These are phyloP conservation scores for Eurystomus gularis DNA, from an alignment of 2,113 vertebrate genomes.

Conservation along the genomic window DNA sequence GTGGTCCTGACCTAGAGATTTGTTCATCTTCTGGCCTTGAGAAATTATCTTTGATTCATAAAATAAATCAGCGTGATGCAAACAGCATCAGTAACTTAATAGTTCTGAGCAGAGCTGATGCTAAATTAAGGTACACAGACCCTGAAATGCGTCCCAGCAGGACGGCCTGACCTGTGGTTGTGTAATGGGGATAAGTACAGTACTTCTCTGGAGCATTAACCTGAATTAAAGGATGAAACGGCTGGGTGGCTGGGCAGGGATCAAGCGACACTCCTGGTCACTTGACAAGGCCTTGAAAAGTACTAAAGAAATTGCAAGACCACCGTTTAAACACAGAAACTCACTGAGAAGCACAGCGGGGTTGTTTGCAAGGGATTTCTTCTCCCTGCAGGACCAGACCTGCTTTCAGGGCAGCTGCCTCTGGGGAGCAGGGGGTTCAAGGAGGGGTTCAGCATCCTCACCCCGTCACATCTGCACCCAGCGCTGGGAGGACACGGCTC, in stretches of 20 bases:
- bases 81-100: neutral
- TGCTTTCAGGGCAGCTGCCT: fast-evolving
- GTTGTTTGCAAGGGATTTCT: neutral
- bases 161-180: neutral
- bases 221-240: slow-evolving; percentile 39
- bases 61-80: neutral
- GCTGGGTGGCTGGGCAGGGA: neutral
- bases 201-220: slow-evolving; percentile 43
- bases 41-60: neutral
- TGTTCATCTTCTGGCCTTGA: neutral
- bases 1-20: neutral
- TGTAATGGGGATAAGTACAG: slow-evolving; percentile 34
- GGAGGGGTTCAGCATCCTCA: neutral
- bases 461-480: neutral
- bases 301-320: neutral
- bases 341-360: neutral
- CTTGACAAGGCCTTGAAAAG: neutral
- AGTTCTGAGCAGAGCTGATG: neutral
- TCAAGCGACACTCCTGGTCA: neutral
- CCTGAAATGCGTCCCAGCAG: neutral
- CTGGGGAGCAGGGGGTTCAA: neutral
- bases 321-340: fast-evolving
- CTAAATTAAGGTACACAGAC: neutral
- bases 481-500: neutral
- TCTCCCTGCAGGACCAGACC: neutral